These are phyloP conservation scores for Anabas testudineus DNA, from an alignment of 2,797 vertebrate species.

Conservation along the genomic window DNA sequence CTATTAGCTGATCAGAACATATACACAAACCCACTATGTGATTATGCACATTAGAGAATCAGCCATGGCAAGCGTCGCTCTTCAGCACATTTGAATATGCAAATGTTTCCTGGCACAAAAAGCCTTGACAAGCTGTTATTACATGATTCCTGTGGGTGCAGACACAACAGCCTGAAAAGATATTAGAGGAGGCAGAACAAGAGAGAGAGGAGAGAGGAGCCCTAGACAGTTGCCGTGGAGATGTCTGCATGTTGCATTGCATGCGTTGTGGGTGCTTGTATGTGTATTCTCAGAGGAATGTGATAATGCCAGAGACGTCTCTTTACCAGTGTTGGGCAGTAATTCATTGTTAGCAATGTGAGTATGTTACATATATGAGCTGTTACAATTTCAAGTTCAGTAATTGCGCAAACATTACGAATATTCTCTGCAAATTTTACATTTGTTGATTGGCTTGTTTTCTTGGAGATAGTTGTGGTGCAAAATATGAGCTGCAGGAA, in stretches of 20 bases:
- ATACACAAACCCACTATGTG: constrained; percentile 55
- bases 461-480: too few species aligned
- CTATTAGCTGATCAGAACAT: constrained; percentile 57
- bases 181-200: constrained; percentile 63
- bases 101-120: constrained; percentile 73
- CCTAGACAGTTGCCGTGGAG: constrained; percentile 77
- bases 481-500: too few species aligned
- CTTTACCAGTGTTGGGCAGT: not conserved
- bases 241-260: constrained; percentile 47
- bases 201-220: constrained; percentile 45
- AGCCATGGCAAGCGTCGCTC: constrained; percentile 66
- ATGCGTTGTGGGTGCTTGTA: constrained; percentile 19
- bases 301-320: constrained; percentile 48
- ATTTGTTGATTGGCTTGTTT: too few species aligned
- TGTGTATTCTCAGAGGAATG: constrained; percentile 32
- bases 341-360: too few species aligned
- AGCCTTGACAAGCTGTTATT: constrained; percentile 82
- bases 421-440: too few species aligned
- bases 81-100: constrained; percentile 76
- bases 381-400: too few species aligned
- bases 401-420: too few species aligned
- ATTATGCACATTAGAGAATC: constrained; percentile 66
- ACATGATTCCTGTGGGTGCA: constrained; percentile 73
- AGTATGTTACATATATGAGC: too few species aligned
- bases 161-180: constrained; percentile 72